Evolutionary conservation across 2,113 vertebrate genomes (phyloP), one percentile per base, ranked within the genome.

Genomic region (Thunnus maccoyii): DNA sequence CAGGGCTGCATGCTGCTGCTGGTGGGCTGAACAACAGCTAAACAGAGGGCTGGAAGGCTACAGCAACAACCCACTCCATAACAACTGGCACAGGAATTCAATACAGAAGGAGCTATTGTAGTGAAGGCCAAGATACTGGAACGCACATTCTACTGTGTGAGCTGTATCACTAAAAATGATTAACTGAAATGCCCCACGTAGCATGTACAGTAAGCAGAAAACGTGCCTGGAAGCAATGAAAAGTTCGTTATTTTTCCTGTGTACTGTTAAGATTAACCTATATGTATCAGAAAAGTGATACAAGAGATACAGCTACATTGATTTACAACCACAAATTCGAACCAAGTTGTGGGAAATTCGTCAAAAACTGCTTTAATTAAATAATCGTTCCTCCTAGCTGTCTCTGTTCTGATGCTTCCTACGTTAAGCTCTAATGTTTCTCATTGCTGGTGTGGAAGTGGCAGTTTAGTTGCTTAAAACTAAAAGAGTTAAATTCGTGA

Each of bases 51-150:
- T 47, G 50, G 15, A 48, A 72, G 76, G 82, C 50, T 41, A 36
- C 58, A 66, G 71, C 71, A 85, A 52, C 64, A 78, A 44, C 79
- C 76, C 73, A 80, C 86, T 85, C 76, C 41, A 73, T 61, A 74
- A 82, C 72, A 74, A 76, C 80, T 69, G 72, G 77, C 32, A 70
- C 68, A 82, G 50, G 41, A 66, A 72, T 55, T 68, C 67, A 72
- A 52, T 58, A 72, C 72, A 69, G 69, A 47, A 52, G 13, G 66
- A 78, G 47, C 68, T 60, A 47, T 57, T 72, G 32, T 72, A 62
- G 32, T 27, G 46, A 60, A 75, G 11, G 67, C 54, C 56, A 56
- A 68, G 41, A 67, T 57, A 70, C 67, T 9, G 36, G 16, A 72
- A 41, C 41, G 16, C n/a, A 65, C 50, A 30, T 32, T 57, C 25